A percentile compares a stretch with the other conserved stretches of the same genome.
phyloP scores from a whole-genome alignment of 2,888 invertebrate genomes.

The Linnaemya tessellans region DNA sequence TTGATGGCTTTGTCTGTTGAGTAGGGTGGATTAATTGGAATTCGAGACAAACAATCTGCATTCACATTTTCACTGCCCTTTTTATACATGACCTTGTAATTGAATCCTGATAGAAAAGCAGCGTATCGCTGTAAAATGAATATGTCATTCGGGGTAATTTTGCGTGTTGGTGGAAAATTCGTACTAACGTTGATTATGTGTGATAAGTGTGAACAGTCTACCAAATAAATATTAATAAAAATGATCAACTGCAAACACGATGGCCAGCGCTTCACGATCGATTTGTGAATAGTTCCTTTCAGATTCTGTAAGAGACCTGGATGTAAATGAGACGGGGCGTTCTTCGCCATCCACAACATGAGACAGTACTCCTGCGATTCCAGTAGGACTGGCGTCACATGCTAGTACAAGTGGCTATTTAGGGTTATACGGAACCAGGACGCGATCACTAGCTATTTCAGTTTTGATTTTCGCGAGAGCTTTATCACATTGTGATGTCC shows the following conservation, averaged over 20 bases:
- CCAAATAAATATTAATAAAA: slow-evolving; percentile 57
- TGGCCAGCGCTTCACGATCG: slow-evolving; percentile 39
- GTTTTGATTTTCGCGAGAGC: slow-evolving; percentile 61
- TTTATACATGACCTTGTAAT: no score
- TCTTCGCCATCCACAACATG: slow-evolving; percentile 56
- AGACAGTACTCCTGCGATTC: slow-evolving; percentile 65
- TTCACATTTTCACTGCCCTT: slow-evolving; percentile 58
- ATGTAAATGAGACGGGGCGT: slow-evolving; percentile 58
- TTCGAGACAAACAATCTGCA: slow-evolving; percentile 69
- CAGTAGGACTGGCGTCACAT: slow-evolving; percentile 69
- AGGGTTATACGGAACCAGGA: slow-evolving; percentile 61
- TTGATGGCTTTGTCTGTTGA: slow-evolving; percentile 33
- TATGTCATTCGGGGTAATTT: slow-evolving; percentile 66
- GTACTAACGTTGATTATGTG: slow-evolving; percentile 63
- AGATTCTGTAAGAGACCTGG: slow-evolving; percentile 56
- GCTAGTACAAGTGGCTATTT: slow-evolving; percentile 42
- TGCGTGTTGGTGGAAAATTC: slow-evolving; percentile 68
- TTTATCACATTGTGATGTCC: slow-evolving; percentile 59
- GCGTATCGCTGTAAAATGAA: slow-evolving; percentile 11
- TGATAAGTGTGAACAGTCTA: slow-evolving; percentile 50
- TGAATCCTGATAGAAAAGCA: no score
- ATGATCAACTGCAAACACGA: slow-evolving; percentile 40
- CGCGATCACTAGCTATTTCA: slow-evolving; percentile 49
- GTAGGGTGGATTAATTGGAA: slow-evolving; percentile 39
- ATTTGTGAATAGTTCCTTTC: slow-evolving; percentile 54